Evolutionary conservation across 2,797 vertebrate species (phyloP), one percentile per base, ranked within the genome.

Genomic region (Podarcis lilfordi): DNA sequence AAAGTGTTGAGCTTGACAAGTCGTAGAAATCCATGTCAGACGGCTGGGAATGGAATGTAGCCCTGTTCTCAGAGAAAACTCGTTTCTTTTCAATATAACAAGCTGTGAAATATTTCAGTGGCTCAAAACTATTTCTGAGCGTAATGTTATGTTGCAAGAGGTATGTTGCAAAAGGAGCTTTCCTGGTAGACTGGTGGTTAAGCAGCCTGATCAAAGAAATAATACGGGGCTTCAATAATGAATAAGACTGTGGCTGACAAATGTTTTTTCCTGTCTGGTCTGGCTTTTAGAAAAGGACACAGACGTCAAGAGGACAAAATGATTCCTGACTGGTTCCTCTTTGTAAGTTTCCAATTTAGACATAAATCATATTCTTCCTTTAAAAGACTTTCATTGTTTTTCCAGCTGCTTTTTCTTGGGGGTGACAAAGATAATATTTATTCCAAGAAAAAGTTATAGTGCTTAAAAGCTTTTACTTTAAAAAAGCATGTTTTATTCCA

Each of bases 71-170:
- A 82, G 59, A 37, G 40, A 77, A 77, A 77, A 77, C 75, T 15
- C 10, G 1, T 17, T 82, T 88, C 40, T 82, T 88, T 82, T 88
- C 72, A 76, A 50, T 10, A 50, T 35, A 77, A 88, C 9, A 76
- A 82, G 86, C 61, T 88, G 80, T 66, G 74, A 35, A 76, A 82
- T 68, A 76, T 68, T 82, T 35, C 64, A 45, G 71, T 8, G 76
- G 72, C 59, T 55, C 25, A 50, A 17, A 50, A 82, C 40, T 75
- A 11, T 68, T 82, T 88, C 72, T 76, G 40, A 76, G 23, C 45
- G 8, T 82, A 82, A 68, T 9, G 25, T 76, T 77, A 82, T 43
- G 43, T 37, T 86, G 45, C 29, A 64, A 76, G n/a, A 40, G 17
- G 35, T 45, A 69, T 66, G 17, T 77, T 78, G 74, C 84, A n/a